A percentile compares a stretch with the other conserved stretches of the same genome.
These are phyloP conservation scores for Liasis olivaceus DNA, from an alignment of 2,797 vertebrate species.

Conservation along the genomic window DNA sequence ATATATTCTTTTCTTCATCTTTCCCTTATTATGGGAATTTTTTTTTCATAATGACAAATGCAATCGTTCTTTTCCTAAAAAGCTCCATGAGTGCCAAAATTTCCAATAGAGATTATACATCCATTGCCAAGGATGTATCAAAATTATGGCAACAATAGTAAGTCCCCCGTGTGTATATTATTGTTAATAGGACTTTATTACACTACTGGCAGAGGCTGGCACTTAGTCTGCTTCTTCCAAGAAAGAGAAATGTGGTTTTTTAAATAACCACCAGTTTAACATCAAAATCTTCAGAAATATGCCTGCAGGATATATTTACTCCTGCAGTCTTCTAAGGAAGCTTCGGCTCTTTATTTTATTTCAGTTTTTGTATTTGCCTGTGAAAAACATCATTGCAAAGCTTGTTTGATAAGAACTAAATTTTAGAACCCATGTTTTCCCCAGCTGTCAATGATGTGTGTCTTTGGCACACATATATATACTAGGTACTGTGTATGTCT, in stretches of 20 bases:
- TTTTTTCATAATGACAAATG: constrained; percentile 35
- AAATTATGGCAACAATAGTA: constrained; percentile 46
- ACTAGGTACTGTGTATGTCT: constrained; percentile 42
- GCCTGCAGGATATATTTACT: constrained; percentile 21
- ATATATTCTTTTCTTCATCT: not conserved
- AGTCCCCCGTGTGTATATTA: constrained; percentile 38
- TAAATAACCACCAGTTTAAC: constrained; percentile 37
- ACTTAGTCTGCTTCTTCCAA: constrained; percentile 46
- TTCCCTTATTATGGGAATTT: constrained; percentile 19
- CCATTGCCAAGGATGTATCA: constrained; percentile 49
- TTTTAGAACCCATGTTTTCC: constrained; percentile 46
- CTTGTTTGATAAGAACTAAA: constrained; percentile 45
- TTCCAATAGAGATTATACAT: constrained; percentile 53
- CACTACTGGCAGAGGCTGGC: constrained; percentile 37
- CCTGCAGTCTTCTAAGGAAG: constrained; percentile 22
- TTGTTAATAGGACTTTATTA: constrained; percentile 54
- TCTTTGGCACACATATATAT: constrained; percentile 34
- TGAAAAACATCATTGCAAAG: constrained; percentile 35
- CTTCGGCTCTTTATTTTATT: constrained; percentile 47
- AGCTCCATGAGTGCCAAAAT: constrained; percentile 19
- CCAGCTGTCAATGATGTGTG: constrained; percentile 55
- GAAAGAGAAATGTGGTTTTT: constrained; percentile 34
- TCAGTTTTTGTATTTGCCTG: constrained; percentile 44
- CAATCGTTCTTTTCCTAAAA: constrained; percentile 51
- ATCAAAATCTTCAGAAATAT: constrained; percentile 47